Percentiles rank a stretch among this genome's conserved stretches.
These are phyloP conservation scores for Diorhabda carinulata DNA, from an alignment of 1,140 invertebrate species.

Conservation along the genomic window DNA sequence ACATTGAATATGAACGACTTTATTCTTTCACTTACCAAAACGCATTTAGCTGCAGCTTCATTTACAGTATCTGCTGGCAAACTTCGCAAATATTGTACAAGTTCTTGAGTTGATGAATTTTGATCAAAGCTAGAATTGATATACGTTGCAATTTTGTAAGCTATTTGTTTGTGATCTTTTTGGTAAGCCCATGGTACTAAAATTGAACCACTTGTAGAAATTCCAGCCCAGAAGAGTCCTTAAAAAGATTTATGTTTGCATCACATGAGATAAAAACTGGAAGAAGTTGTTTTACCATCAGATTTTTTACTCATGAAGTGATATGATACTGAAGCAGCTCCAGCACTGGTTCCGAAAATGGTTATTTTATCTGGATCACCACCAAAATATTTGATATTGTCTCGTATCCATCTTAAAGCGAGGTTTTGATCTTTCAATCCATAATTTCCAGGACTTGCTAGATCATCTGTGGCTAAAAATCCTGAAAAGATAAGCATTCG, in stretches of 20 bases:
- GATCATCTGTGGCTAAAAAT: slow-evolving; percentile 20
- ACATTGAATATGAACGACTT: too few relatives aligned
- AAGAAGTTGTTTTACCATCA: background rate
- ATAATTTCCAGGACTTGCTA: slow-evolving; percentile 18
- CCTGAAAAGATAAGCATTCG: slow-evolving; percentile 8
- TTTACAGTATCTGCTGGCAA: background rate
- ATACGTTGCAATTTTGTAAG: slow-evolving; percentile 7
- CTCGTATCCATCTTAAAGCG: slow-evolving; percentile 17
- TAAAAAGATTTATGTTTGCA: background rate
- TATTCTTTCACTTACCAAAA: background rate
- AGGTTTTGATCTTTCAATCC: slow-evolving; percentile 19
- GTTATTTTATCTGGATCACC: slow-evolving; percentile 24
- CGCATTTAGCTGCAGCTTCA: background rate
- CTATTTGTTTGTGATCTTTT: slow-evolving; percentile 9
- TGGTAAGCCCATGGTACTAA: slow-evolving; percentile 23
- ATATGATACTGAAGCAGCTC: slow-evolving; percentile 13
- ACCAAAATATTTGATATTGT: slow-evolving; percentile 23
- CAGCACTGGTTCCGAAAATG: slow-evolving; percentile 22
- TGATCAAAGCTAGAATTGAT: background rate
- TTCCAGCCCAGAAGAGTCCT: slow-evolving; percentile 30
- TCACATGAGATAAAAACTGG: background rate
- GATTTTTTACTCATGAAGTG: slow-evolving; percentile 11
- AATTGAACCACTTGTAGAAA: slow-evolving; percentile 27
- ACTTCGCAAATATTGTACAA: background rate
- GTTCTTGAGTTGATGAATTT: slow-evolving; percentile 3